Percentiles rank a stretch among this genome's conserved stretches.
Evolutionary conservation across 2,797 vertebrate species (phyloP).

Genomic region (Sebastes trivittatus): DNA sequence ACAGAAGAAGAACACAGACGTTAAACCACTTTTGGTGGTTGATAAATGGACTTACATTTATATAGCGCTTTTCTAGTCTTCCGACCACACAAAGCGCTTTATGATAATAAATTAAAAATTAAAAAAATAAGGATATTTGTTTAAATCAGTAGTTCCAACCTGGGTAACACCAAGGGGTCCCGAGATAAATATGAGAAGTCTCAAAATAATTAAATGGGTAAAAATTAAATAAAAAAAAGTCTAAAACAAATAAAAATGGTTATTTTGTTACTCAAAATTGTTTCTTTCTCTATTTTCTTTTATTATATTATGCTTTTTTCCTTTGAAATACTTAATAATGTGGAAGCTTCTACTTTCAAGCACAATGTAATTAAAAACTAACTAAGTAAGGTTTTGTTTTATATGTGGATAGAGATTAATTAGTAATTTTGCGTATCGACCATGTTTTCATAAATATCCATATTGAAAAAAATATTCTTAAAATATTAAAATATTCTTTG

Average conservation of each 20-base stretch:
- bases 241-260: not conserved
- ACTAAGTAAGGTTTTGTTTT: not conserved
- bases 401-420: not conserved
- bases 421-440: not conserved
- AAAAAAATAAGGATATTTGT: too few species aligned
- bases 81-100: too few species aligned
- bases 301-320: not conserved
- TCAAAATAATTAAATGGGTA: not conserved
- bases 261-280: too few species aligned
- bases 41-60: too few species aligned
- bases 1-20: too few species aligned
- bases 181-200: not conserved
- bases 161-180: not conserved
- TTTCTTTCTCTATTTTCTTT: not conserved
- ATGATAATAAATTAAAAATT: too few species aligned
- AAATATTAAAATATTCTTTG: not conserved
- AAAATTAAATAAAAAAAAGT: not conserved
- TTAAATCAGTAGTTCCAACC: not conserved
- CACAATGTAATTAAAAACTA: too few species aligned
- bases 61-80: too few species aligned
- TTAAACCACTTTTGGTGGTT: too few species aligned
- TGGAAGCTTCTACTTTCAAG: not conserved
- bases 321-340: not conserved
- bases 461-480: not conserved
- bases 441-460: not conserved